These are phyloP conservation scores for Stegana nigrithorax DNA, from an alignment of 2,888 invertebrate genomes.

Conservation along the genomic window DNA sequence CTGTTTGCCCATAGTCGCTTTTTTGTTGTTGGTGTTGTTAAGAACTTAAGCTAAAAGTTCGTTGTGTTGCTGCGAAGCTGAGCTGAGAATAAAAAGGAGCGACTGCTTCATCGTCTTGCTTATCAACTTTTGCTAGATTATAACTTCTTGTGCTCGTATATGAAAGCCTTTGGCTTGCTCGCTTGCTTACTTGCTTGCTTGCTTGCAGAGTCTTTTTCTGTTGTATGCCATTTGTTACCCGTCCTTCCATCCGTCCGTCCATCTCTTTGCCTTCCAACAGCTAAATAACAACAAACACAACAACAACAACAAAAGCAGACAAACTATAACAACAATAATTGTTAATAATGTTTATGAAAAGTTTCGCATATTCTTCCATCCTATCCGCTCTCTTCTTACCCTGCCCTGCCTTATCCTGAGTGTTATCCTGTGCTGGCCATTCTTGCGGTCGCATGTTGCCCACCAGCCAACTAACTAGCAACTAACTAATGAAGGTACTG, in stretches of 20 bases:
- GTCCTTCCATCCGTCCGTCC: too few species aligned
- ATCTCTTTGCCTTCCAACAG: background rate
- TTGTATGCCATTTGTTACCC: background rate
- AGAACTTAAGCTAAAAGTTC: conserved; percentile 16
- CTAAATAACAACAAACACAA: background rate
- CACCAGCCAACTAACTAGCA: background rate
- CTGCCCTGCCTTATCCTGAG: background rate
- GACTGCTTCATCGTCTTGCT: background rate
- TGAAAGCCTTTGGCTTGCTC: conserved; percentile 11
- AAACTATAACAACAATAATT: conserved; percentile 51
- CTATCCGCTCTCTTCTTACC: background rate
- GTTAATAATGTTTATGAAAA: conserved; percentile 64
- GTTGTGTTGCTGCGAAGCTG: background rate
- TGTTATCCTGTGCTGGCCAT: background rate
- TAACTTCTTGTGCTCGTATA: background rate
- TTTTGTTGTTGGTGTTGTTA: conserved; percentile 15
- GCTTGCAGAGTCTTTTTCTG: background rate
- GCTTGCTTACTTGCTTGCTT: too few species aligned
- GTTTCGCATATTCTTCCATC: conserved; percentile 36
- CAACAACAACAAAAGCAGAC: background rate
- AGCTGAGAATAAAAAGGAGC: background rate
- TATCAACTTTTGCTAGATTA: conserved; percentile 16
- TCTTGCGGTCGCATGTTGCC: background rate
- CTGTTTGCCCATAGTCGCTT: conserved; percentile 1
- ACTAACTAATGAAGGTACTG: background rate